Evolutionary conservation across 1,140 invertebrate genomes (phyloP).

Genomic region (Hestina assimilis): DNA sequence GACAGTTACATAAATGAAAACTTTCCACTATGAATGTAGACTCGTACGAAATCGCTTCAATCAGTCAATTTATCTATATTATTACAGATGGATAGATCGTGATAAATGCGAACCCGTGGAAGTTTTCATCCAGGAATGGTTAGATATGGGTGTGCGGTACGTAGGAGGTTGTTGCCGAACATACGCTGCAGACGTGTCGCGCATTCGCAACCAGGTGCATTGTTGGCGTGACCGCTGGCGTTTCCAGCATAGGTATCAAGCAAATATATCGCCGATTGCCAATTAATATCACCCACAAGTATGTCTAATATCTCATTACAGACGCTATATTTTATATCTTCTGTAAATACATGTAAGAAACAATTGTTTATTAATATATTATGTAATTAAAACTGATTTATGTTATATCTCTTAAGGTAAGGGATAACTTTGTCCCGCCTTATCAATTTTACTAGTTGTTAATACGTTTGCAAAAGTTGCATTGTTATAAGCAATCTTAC

Average conservation of each 20-base stretch:
- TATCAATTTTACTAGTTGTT: too few relatives aligned
- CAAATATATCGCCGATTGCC: conserved; percentile 9
- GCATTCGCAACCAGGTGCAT: conserved; percentile 78
- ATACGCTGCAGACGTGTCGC: conserved; percentile 80
- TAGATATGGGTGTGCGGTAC: conserved; percentile 81
- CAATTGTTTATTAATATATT: too few relatives aligned
- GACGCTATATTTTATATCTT: conserved; percentile 1
- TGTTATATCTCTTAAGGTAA: too few relatives aligned
- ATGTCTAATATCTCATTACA: background rate
- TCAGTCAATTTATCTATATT: too few relatives aligned
- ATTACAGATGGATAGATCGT: conserved; percentile 79
- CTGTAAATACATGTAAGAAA: too few relatives aligned
- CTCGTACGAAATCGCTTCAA: too few relatives aligned
- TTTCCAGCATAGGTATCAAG: conserved; percentile 46
- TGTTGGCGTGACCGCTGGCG: conserved; percentile 74
- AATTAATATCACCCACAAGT: conserved; percentile 1
- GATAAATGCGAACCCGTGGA: conserved; percentile 80
- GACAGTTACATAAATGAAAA: too few relatives aligned
- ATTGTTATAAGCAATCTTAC: too few relatives aligned
- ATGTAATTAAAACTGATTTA: too few relatives aligned
- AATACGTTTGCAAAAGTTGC: too few relatives aligned
- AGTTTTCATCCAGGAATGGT: conserved; percentile 81
- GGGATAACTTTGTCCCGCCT: too few relatives aligned
- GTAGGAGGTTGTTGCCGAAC: conserved; percentile 86
- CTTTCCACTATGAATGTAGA: too few relatives aligned